A percentile compares a stretch with the other conserved stretches of the same genome.
These are phyloP conservation scores for Podarcis cretensis DNA, from an alignment of 2,113 vertebrate genomes.

Conservation along the genomic window DNA sequence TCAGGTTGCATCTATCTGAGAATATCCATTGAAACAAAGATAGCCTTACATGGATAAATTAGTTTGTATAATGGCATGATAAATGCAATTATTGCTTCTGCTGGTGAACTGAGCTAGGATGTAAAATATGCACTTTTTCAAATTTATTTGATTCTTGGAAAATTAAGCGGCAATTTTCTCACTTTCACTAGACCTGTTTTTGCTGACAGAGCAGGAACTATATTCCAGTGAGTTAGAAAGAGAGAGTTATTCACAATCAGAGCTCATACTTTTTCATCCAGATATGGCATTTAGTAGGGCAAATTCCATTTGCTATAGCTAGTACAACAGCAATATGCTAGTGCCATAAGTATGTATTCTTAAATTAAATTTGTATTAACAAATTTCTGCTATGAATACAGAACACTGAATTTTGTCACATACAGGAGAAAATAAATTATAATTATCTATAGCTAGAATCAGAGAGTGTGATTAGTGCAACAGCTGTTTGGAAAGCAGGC, in stretches of 20 bases:
- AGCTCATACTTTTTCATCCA: slow-evolving; percentile 32
- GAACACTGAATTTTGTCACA: not conserved
- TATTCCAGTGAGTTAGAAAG: slow-evolving; percentile 34
- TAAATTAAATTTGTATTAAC: slow-evolving; percentile 10
- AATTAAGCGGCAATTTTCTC: slow-evolving; percentile 52
- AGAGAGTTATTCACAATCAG: slow-evolving; percentile 42
- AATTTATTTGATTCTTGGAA: slow-evolving; percentile 54
- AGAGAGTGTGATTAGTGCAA: not conserved
- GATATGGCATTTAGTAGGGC: slow-evolving; percentile 33
- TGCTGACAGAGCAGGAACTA: slow-evolving; percentile 48
- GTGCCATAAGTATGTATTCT: not conserved
- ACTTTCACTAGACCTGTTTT: slow-evolving; percentile 46
- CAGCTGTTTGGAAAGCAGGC: slow-evolving; percentile 7
- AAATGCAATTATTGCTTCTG: slow-evolving; percentile 45
- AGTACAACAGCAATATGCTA: slow-evolving; percentile 7
- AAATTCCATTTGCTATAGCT: not conserved
- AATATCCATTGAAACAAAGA: slow-evolving; percentile 6
- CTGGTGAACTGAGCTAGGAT: slow-evolving; percentile 32
- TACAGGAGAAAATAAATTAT: not conserved
- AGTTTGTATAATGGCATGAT: not conserved
- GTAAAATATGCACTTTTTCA: slow-evolving; percentile 33
- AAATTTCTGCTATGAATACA: slow-evolving; percentile 25
- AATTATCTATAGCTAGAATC: not conserved
- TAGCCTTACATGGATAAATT: not conserved
- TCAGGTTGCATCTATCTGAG: slow-evolving; percentile 11